Evolutionary conservation across 2,113 vertebrate genomes (phyloP).

Genomic region (Bolborhynchus lineola): DNA sequence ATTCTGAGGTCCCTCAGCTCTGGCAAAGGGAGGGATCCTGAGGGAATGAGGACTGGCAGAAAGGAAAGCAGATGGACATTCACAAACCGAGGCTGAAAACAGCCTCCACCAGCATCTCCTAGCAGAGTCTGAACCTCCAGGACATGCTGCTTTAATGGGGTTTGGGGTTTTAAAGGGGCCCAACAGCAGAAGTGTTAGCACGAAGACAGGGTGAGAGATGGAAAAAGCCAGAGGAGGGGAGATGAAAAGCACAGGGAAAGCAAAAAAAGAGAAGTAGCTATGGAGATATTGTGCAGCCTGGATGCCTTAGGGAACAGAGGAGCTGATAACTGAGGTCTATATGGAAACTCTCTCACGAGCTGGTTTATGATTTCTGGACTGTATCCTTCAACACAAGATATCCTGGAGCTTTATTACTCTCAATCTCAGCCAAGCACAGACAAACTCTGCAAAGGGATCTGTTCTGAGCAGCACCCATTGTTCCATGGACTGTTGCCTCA

Average conservation of each 20-base stretch:
- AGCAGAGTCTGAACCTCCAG: rapidly evolving
- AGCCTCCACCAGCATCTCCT: background rate
- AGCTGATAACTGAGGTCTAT: background rate
- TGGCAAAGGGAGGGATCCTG: background rate
- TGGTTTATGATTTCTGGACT: background rate
- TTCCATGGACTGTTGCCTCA: rapidly evolving
- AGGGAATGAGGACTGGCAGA: rapidly evolving
- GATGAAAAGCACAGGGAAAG: background rate
- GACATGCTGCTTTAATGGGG: background rate
- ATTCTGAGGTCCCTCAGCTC: no score
- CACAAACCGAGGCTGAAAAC: background rate
- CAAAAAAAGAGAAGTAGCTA: background rate
- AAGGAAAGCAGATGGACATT: background rate
- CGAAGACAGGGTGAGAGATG: background rate
- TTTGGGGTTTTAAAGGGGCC: background rate
- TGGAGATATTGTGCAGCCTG: background rate
- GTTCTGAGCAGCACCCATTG: background rate
- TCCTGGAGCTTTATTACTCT: background rate
- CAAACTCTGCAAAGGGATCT: background rate
- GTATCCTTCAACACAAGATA: background rate
- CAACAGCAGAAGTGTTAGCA: background rate
- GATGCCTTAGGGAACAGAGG: background rate
- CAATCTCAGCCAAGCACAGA: background rate
- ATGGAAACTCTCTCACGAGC: background rate
- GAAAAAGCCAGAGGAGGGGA: background rate